Percentiles rank a stretch among this genome's conserved stretches.
These are phyloP conservation scores for Magallana nippona DNA, from an alignment of 2,888 invertebrate genomes.

Conservation along the genomic window DNA sequence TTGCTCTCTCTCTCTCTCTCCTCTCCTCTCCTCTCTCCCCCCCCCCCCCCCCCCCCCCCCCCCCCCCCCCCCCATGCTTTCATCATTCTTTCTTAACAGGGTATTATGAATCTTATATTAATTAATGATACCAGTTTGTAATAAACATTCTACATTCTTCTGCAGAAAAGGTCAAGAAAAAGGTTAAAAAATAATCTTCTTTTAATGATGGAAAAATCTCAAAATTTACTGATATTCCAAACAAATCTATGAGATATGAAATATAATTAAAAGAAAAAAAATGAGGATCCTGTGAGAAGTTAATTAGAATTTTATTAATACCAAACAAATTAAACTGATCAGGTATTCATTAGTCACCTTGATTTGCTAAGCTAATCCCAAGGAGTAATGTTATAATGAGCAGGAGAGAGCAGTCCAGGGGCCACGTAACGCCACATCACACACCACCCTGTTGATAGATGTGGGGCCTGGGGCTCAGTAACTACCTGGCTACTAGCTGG, in stretches of 20 bases:
- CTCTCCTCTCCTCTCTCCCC: too few species aligned
- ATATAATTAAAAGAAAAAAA: neutral
- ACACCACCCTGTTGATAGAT: conserved; percentile 38
- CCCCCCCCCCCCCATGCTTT: too few species aligned
- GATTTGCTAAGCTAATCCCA: neutral
- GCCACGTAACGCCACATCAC: conserved; percentile 27
- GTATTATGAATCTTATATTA: too few species aligned
- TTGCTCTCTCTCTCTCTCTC: too few species aligned
- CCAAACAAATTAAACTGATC: conserved; percentile 4
- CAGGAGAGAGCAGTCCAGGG: conserved; percentile 28
- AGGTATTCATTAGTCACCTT: conserved; percentile 25
- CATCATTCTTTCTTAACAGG: too few species aligned
- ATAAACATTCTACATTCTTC: too few species aligned
- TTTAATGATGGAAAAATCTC: too few species aligned
- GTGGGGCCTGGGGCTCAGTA: conserved; percentile 5
- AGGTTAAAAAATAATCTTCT: too few species aligned
- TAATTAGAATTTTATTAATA: neutral
- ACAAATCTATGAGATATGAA: neutral
- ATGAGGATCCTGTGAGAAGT: neutral
- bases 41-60: too few species aligned
- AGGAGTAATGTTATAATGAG: conserved; percentile 24
- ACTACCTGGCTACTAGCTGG: neutral
- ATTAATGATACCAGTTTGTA: too few species aligned
- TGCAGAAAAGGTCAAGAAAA: too few species aligned
- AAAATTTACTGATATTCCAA: neutral